Percentiles rank a stretch among this genome's conserved stretches.
Evolutionary conservation across 2,113 vertebrate genomes (phyloP).

Genomic region (Ochotona princeps): DNA sequence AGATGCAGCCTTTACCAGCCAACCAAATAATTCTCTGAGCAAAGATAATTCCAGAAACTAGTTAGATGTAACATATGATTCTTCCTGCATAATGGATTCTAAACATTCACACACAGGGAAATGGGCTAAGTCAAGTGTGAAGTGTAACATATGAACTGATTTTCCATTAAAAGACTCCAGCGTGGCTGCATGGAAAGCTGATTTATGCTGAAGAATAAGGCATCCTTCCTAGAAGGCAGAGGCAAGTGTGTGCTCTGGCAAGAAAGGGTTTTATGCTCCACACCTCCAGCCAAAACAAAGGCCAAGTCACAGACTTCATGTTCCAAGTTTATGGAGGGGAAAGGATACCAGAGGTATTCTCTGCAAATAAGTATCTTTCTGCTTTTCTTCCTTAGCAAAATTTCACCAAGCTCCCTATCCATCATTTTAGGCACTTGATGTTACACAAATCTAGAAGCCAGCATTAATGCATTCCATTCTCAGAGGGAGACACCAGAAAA

Average conservation of each 20-base stretch:
- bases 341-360: background rate
- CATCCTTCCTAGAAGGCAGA: slow-evolving; percentile 1
- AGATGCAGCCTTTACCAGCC: slow-evolving; percentile 64
- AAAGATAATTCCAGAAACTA: slow-evolving; percentile 75
- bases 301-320: background rate
- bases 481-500: background rate
- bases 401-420: background rate
- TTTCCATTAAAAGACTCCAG: slow-evolving; percentile 67
- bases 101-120: slow-evolving; percentile 70
- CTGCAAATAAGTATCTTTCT: slow-evolving; percentile 22
- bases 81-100: slow-evolving; percentile 68
- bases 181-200: slow-evolving; percentile 53
- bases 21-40: slow-evolving; percentile 73
- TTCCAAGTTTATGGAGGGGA: slow-evolving; percentile 4
- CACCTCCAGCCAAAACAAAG: slow-evolving; percentile 53
- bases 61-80: slow-evolving; percentile 72
- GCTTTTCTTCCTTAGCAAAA: background rate
- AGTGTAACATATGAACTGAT: slow-evolving; percentile 73
- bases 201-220: slow-evolving; percentile 50
- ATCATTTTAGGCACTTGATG: background rate
- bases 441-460: background rate
- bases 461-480: background rate
- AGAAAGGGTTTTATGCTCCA: slow-evolving; percentile 9
- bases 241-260: background rate
- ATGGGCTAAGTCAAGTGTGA: slow-evolving; percentile 73